phyloP scores from a whole-genome alignment of 2,797 vertebrate species.

The Cyprinodon diabolis region DNA sequence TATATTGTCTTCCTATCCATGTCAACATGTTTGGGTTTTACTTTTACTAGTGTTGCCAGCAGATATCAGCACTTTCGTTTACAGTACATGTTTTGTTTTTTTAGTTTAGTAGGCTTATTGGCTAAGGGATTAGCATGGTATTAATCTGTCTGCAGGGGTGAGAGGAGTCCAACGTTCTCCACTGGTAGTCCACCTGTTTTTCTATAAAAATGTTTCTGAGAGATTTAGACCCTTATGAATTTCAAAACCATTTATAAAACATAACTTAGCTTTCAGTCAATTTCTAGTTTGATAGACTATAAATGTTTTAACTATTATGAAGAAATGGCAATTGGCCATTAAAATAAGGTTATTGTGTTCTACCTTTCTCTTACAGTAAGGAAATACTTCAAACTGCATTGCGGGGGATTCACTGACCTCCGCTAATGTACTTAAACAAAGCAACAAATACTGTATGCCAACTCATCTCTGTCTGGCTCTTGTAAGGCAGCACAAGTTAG shows the following conservation, averaged over 20 bases:
- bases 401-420: slow-evolving; percentile 26
- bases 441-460: slow-evolving; percentile 11
- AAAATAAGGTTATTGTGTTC: slow-evolving; percentile 52
- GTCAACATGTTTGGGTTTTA: too few relatives aligned
- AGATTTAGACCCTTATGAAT: too few relatives aligned
- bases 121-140: too few relatives aligned
- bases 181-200: too few relatives aligned
- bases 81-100: too few relatives aligned
- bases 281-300: not conserved
- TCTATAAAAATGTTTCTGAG: too few relatives aligned
- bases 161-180: not conserved
- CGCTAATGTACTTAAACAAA: slow-evolving; percentile 13
- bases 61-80: too few relatives aligned
- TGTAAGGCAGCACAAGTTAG: slow-evolving; percentile 28
- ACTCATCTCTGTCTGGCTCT: slow-evolving; percentile 37
- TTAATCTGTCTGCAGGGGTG: not conserved
- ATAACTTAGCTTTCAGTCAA: too few relatives aligned
- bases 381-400: slow-evolving; percentile 52
- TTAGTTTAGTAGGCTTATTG: too few relatives aligned
- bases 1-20: too few relatives aligned
- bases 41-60: too few relatives aligned
- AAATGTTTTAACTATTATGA: slow-evolving; percentile 25
- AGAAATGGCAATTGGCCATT: slow-evolving; percentile 17
- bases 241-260: too few relatives aligned
- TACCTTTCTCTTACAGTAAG: slow-evolving; percentile 43